These are phyloP conservation scores for Onthophagus sagittarius DNA, from an alignment of 2,888 invertebrate genomes.

Conservation along the genomic window DNA sequence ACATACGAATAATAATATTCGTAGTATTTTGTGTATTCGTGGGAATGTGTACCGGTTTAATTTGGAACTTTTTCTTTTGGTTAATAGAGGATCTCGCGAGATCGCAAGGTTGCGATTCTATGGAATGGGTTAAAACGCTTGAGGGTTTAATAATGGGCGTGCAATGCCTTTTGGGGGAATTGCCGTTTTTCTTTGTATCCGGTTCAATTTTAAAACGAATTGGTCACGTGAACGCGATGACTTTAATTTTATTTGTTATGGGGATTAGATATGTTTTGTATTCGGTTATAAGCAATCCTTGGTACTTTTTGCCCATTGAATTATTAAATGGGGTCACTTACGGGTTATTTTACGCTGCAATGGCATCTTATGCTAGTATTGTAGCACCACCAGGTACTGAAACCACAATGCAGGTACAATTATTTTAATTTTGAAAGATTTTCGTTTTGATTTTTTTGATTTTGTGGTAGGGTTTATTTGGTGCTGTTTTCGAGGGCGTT, in stretches of 20 bases:
- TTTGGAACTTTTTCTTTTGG: constrained; percentile 89
- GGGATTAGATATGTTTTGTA: constrained; percentile 79
- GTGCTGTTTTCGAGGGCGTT: constrained; percentile 83
- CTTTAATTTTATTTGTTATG: constrained; percentile 73
- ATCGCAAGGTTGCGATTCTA: constrained; percentile 44
- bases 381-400: constrained; percentile 81
- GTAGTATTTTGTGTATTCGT: constrained; percentile 75
- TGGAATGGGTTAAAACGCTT: constrained; percentile 48
- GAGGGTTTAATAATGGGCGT: constrained; percentile 61
- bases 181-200: constrained; percentile 83
- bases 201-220: constrained; percentile 72
- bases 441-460: not conserved
- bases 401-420: constrained; percentile 74
- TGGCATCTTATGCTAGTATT: constrained; percentile 83
- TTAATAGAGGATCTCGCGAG: constrained; percentile 69
- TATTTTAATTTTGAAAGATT: not conserved
- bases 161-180: constrained; percentile 79
- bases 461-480: constrained; percentile 67
- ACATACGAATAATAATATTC: constrained; percentile 68
- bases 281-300: constrained; percentile 73
- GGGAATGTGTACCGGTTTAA: constrained; percentile 77
- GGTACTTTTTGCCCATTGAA: constrained; percentile 83
- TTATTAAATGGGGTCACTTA: constrained; percentile 83
- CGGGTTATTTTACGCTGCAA: constrained; percentile 82
- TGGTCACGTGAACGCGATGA: constrained; percentile 81